phyloP scores from a whole-genome alignment of 2,797 vertebrate species.

The Liparis tanakae region DNA sequence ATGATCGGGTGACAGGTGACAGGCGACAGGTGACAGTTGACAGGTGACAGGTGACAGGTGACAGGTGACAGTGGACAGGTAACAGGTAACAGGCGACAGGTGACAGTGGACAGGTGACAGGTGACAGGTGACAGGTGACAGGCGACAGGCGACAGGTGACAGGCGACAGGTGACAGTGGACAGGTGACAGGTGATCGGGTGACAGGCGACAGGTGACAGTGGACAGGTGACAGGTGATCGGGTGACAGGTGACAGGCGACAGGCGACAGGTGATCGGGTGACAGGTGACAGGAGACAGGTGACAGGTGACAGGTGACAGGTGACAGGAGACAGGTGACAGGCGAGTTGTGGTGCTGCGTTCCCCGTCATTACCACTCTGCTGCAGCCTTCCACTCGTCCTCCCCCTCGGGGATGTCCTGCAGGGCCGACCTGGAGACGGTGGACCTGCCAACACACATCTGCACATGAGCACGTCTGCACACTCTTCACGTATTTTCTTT shows the following conservation, averaged over 20 bases:
- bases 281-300: neutral
- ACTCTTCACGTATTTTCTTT: neutral
- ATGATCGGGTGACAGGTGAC: no score
- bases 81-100: neutral
- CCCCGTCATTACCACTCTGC: slow-evolving; percentile 36
- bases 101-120: no score
- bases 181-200: no score
- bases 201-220: neutral
- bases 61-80: neutral
- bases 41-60: neutral
- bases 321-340: neutral
- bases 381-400: slow-evolving; percentile 9
- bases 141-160: neutral
- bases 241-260: neutral
- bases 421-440: slow-evolving; percentile 45
- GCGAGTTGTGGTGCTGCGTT: neutral
- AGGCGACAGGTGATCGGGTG: neutral
- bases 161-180: neutral
- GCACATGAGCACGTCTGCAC: neutral
- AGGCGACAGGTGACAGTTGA: neutral
- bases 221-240: no score
- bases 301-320: neutral
- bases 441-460: slow-evolving; percentile 56
- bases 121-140: no score
- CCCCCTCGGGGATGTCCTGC: slow-evolving; percentile 75